Evolutionary conservation across 2,797 vertebrate genomes (phyloP), one percentile per base, ranked within the genome.

Genomic region (Macropus fuliginosus): DNA sequence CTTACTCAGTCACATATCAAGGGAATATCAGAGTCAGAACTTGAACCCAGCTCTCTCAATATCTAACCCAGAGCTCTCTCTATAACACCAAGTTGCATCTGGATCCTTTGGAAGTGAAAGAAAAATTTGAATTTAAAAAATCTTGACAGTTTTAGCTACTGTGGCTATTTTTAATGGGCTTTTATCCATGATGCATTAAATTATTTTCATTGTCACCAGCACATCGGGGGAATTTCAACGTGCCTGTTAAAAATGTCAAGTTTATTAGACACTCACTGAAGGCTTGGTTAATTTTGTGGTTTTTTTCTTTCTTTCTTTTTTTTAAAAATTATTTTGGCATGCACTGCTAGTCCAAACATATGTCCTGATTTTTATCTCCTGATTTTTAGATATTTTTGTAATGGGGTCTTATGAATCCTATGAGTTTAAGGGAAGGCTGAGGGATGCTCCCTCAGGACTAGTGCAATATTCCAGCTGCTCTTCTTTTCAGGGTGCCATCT

Each of bases 171-270:
- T 98, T 94, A 97, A 96, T 96, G 96, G 94, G 96, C 96, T 96
- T 95, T 95, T 96, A 96, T 95, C 95, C 92, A 81, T 94, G 93
- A 31, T 95, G 96, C 94, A 96, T 96, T 96, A 95, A 97, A 40
- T 98, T 97, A 96, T 96, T 96, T 96, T 97, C 96, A 95, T 94
- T 96, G 96, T 96, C 97, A 96, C 91, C 91, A 96, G 95, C 81
- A 95, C 81, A 52, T 81, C 94, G 92, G 92, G 95, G 55, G 94
- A 91, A 91, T 96, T 97, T 97, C 93, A 96, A 91, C 0, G 46
- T 97, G 97, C 92, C 95, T 98, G 54, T 97, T 98, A 94, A 96
- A 97, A 98, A 98, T 97, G 96, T 98, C 97, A 97, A 62, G 96
- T 94, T 95, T 96, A 95, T 98, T 97, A 97, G 97, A 95, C 90